Evolutionary conservation across 1,140 invertebrate species (phyloP), one percentile per base, ranked within the genome.

Genomic region (Drosophila kurseongensis): DNA sequence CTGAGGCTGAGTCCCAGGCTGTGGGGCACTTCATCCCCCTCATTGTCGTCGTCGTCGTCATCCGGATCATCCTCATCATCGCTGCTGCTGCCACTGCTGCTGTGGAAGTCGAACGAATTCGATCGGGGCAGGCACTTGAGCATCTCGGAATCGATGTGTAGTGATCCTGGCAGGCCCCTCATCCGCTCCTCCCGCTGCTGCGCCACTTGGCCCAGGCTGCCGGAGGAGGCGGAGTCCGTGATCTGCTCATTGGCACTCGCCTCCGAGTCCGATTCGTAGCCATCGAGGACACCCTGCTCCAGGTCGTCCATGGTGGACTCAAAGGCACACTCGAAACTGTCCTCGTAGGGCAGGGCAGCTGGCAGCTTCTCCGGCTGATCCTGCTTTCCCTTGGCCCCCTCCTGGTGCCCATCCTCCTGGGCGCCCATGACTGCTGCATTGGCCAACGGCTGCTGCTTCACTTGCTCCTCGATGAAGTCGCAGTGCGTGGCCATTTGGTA

Each of bases 221-320:
- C 48, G 1, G 73, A 52, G 9, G 82, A 86, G n/a, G 67, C 78
- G 0, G 77, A 72, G n/a, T 67, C 72, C 0, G 78, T 75, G 10
- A 75, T 72, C n/a, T 74, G 79, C 2, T 74, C 82, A 42, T 82
- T 82, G 51, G 63, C 80, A 42, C 79, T 91, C 5, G 81, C 73
- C 65, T 92, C 91, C 51, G 91, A 91, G 52, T 92, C 91, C 9
- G 86, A 65, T 54, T 92, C 91, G 29, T 91, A 92, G 45, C 91
- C 91, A 77, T 92, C 91, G 2, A 65, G 42, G 44, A 76, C 65
- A 5, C 68, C 75, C 40, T 91, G 75, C 62, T 92, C 91, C 51
- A 92, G 61, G 62, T 88, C 80, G 42, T 83, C 89, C 91, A 92
- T 92, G 12, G 91, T 92, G 16, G 81, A 84, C 45, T 91, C 91